These are phyloP conservation scores for Monodelphis domestica DNA, from an alignment of 2,797 vertebrate species.

Conservation along the genomic window DNA sequence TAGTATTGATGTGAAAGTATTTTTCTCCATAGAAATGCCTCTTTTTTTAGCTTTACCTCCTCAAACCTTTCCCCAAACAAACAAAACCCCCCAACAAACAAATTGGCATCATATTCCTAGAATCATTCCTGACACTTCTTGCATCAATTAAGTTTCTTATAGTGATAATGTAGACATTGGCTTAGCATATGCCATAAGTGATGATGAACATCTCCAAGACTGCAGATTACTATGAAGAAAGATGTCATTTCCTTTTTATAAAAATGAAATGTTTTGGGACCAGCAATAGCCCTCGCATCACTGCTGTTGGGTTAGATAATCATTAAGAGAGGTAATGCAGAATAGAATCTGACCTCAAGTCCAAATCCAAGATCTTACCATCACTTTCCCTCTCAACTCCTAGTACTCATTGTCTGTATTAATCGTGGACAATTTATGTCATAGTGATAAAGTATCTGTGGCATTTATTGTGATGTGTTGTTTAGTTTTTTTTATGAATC, in stretches of 20 bases:
- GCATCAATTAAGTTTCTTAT: conserved; percentile 33
- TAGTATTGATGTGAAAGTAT: conserved; percentile 46
- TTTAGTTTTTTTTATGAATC: not conserved
- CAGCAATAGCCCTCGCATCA: too few species aligned
- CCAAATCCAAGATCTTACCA: not conserved
- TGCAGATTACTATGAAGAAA: not conserved
- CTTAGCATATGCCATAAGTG: conserved; percentile 18
- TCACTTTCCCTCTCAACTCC: not conserved
- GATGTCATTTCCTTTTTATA: not conserved
- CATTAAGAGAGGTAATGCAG: not conserved
- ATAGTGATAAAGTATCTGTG: not conserved
- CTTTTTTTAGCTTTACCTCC: conserved; percentile 63
- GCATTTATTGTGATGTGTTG: not conserved
- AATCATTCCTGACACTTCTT: conserved; percentile 48
- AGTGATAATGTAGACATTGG: not conserved
- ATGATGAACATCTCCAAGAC: not conserved
- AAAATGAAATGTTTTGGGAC: not conserved
- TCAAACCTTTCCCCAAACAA: conserved; percentile 23
- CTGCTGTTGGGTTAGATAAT: not conserved
- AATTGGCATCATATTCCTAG: conserved; percentile 7
- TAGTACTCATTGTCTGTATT: not conserved
- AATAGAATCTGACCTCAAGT: not conserved
- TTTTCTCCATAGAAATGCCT: conserved; percentile 65
- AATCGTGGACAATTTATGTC: not conserved
- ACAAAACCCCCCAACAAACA: not conserved